Conservation (phyloP, 2,797 vertebrate species). For the Dallia pectoralis region DNA sequence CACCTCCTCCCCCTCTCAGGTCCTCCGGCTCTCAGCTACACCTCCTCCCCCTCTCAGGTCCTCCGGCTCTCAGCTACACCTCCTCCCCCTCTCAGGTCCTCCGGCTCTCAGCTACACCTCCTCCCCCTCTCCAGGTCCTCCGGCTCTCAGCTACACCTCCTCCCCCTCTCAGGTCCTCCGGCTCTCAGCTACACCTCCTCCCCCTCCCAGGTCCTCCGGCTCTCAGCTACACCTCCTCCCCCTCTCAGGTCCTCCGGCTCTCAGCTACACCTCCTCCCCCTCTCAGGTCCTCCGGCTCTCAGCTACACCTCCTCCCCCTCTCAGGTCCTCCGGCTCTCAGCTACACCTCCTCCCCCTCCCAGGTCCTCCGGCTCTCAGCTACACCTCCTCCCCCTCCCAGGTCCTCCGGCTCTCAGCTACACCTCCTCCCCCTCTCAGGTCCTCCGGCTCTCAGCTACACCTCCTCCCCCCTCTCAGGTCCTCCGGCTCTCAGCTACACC, state of each 20-base stretch:
- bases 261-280: conserved; percentile 83
- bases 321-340: conserved; percentile 61
- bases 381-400: conserved; percentile 71
- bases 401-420: conserved; percentile 74
- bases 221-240: conserved; percentile 83
- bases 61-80: conserved; percentile 79
- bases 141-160: conserved; percentile 83
- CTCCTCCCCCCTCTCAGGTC: conserved; percentile 57
- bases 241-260: conserved; percentile 22
- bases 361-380: conserved; percentile 71
- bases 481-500: conserved; percentile 79
- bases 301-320: conserved; percentile 82
- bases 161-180: conserved; percentile 37
- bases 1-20: conserved; percentile 67
- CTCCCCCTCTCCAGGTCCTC: conserved; percentile 38
- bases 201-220: conserved; percentile 14
- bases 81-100: conserved; percentile 57
- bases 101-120: conserved; percentile 82
- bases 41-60: conserved; percentile 61
- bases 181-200: conserved; percentile 83
- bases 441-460: conserved; percentile 79
- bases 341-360: conserved; percentile 77
- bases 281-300: conserved; percentile 36
- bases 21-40: conserved; percentile 77
- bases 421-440: conserved; percentile 66